Conservation (phyloP, 2,113 vertebrate species). For the Aplodontia rufa region DNA sequence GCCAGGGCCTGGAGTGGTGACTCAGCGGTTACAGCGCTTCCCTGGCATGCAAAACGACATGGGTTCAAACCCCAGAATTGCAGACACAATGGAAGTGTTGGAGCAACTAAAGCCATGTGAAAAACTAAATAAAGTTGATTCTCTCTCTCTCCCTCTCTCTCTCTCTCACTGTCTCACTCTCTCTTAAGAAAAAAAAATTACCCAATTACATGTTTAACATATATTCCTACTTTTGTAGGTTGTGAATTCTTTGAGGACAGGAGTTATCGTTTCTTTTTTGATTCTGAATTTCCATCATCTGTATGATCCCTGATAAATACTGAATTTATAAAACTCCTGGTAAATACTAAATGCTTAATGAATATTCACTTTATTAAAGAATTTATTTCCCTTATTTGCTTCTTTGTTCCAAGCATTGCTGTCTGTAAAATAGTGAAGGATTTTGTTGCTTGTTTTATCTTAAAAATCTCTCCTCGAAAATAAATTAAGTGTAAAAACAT, state of each 20-base stretch:
- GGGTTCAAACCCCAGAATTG: too few species aligned
- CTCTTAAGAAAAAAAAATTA: too few species aligned
- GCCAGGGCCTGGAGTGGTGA: too few species aligned
- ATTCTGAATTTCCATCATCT: background rate
- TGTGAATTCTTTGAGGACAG: background rate
- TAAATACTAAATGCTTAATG: background rate
- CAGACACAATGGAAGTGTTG: too few species aligned
- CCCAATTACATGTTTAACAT: background rate
- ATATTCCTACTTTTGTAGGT: background rate
- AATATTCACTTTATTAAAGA: background rate
- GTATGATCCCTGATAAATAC: background rate
- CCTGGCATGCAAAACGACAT: too few species aligned
- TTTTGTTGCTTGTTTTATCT: background rate
- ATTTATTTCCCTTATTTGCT: background rate
- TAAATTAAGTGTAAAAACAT: background rate
- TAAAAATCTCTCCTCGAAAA: background rate
- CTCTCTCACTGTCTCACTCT: too few species aligned
- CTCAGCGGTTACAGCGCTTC: too few species aligned
- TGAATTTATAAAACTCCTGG: background rate
- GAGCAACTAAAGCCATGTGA: too few species aligned
- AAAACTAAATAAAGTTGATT: too few species aligned
- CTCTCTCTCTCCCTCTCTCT: too few species aligned
- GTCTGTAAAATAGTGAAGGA: background rate
- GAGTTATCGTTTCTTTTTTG: background rate
- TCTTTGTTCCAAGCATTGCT: background rate